phyloP scores from a whole-genome alignment of 2,888 invertebrate species.

The Chrysomela aeneicollis region DNA sequence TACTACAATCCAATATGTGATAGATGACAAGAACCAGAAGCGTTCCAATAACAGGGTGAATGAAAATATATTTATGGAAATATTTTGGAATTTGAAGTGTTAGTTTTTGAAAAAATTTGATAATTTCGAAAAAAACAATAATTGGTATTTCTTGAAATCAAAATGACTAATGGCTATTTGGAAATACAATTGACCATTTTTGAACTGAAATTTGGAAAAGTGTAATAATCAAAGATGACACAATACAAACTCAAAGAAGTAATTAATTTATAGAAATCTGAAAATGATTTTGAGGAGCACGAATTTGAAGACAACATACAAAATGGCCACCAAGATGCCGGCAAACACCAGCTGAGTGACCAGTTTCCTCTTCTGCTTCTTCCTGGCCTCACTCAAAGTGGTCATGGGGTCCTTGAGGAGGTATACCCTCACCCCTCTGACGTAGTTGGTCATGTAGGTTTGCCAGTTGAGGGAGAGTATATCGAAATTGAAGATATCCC shows the following conservation, averaged over 20 bases:
- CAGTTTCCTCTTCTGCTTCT: constrained; percentile 59
- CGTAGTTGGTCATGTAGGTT: constrained; percentile 72
- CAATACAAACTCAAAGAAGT: neutral
- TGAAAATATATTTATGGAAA: no score
- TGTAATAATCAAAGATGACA: neutral
- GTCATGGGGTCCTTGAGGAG: constrained; percentile 81
- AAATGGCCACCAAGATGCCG: constrained; percentile 12
- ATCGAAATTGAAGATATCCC: constrained; percentile 70
- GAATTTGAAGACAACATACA: constrained; percentile 36
- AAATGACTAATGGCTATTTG: no score
- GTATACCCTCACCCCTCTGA: constrained; percentile 78
- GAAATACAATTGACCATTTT: no score
- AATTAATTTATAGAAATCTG: constrained; percentile 1
- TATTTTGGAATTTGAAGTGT: no score
- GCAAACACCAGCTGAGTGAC: constrained; percentile 50
- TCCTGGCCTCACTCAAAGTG: constrained; percentile 73
- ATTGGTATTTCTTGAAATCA: no score
- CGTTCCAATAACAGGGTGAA: no score
- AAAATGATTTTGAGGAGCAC: constrained; percentile 31
- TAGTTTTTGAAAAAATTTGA: no score
- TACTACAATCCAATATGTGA: no score
- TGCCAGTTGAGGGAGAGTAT: constrained; percentile 79
- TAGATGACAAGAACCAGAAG: no score
- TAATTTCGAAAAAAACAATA: no score
- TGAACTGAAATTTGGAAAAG: no score